Evolutionary conservation across 1,140 invertebrate species (phyloP), one percentile per base, ranked within the genome.

Genomic region (Micrasema minimum): DNA sequence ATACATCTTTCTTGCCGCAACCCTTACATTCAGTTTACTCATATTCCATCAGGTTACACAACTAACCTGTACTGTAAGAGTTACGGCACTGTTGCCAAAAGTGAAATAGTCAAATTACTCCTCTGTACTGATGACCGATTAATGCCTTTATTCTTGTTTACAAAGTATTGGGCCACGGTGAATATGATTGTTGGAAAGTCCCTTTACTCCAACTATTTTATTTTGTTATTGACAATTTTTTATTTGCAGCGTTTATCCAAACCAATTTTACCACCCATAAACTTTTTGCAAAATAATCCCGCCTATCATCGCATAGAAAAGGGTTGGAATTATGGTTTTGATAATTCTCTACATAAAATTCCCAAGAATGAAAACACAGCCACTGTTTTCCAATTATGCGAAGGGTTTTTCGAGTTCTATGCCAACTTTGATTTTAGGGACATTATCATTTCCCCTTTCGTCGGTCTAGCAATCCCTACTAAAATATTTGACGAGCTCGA

Each of bases 61-160:
- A 90, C 89, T 74, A 91, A 92, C 77, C 77, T 93, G n/a, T 89
- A 87, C 14, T 90, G 92, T 76, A 90, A 89, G 76, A 89, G 88
- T 66, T 80, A 82, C 14, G 79, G 91, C 2, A 89, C 87, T 7
- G 81, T 88, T 0, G 82, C 85, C 65, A 92, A 92, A 76, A 89
- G 86, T 75, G 75, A 83, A 35, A 79, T 92, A 1, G 84, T 92
- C 1, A 84, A 80, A 16, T 85, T 88, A 77, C 87, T 87, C 35
- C 78, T 90, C 1, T 77, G 78, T n/a, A 73, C 87, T 0, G 88
- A 92, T 76, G 67, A 76, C 0, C 80, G 87, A 23, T 75, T 92
- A 0, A 77, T 82, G 26, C 85, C 87, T 0, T 69, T 90, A 4
- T 85, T 91, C 73, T 80, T 91, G n/a, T 66, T 88, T 5, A 78